These are phyloP conservation scores for Musca domestica DNA, from an alignment of 1,140 invertebrate species.

Conservation along the genomic window DNA sequence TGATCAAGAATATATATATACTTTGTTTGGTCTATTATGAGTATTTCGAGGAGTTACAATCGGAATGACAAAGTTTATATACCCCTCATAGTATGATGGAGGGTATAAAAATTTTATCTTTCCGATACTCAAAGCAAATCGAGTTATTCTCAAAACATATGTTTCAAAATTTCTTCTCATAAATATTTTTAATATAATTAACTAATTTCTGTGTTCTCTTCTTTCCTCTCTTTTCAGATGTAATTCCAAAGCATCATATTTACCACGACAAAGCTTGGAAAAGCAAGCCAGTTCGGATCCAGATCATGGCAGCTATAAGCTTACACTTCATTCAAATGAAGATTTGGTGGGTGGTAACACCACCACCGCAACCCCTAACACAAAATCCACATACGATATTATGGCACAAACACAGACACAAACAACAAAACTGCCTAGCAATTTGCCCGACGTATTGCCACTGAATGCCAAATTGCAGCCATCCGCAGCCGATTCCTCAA, in stretches of 20 bases:
- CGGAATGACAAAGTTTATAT: too few relatives aligned
- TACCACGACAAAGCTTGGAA: conserved; percentile 67
- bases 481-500: conserved; percentile 28
- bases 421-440: conserved; percentile 46
- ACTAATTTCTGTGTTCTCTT: conserved; percentile 16
- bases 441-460: conserved; percentile 58
- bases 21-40: too few relatives aligned
- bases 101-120: too few relatives aligned
- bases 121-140: too few relatives aligned
- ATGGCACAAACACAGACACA: conserved; percentile 27
- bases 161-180: neutral
- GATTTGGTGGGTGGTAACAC: conserved; percentile 52
- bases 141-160: too few relatives aligned
- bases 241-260: conserved; percentile 76
- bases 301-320: conserved; percentile 73
- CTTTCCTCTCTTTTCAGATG: conserved; percentile 60
- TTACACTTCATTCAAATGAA: conserved; percentile 70
- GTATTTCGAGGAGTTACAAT: too few relatives aligned
- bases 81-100: too few relatives aligned
- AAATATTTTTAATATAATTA: neutral
- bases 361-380: conserved; percentile 48
- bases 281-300: conserved; percentile 59
- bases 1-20: too few relatives aligned
- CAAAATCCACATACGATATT: conserved; percentile 30
- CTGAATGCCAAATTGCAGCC: conserved; percentile 55